A percentile compares a stretch with the other conserved stretches of the same genome.
phyloP scores from a whole-genome alignment of 2,797 vertebrate genomes.

The Lagodon rhomboides region DNA sequence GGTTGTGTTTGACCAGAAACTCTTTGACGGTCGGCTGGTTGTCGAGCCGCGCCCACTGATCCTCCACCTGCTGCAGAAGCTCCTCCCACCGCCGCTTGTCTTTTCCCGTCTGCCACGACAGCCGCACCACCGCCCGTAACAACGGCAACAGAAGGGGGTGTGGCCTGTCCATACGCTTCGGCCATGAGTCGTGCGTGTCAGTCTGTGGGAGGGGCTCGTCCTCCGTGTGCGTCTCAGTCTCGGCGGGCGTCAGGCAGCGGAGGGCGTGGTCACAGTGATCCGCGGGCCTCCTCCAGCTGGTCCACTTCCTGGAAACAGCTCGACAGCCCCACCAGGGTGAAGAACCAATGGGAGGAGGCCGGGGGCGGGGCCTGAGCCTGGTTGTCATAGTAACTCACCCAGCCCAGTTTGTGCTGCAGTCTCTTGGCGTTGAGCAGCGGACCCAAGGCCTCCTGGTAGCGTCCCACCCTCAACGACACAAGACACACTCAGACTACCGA shows the following conservation, averaged over 20 bases:
- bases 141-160: conserved; percentile 90
- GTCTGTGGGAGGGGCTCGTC: conserved; percentile 42
- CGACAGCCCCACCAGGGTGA: conserved; percentile 90
- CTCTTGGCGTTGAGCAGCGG: conserved; percentile 90
- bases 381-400: conserved; percentile 66
- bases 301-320: conserved; percentile 94
- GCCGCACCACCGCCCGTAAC: conserved; percentile 88
- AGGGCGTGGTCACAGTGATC: conserved; percentile 90
- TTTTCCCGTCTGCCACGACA: conserved; percentile 93
- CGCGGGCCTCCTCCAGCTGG: conserved; percentile 88
- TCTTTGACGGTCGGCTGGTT: conserved; percentile 90
- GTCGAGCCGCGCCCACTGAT: conserved; percentile 79
- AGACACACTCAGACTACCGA: conserved; percentile 21
- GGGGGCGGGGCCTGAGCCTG: conserved; percentile 62
- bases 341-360: conserved; percentile 81
- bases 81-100: conserved; percentile 93
- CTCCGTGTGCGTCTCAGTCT: neutral
- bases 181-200: conserved; percentile 27
- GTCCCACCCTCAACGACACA: conserved; percentile 81
- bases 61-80: conserved; percentile 87
- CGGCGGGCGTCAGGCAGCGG: conserved; percentile 80
- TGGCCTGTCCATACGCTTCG: conserved; percentile 15
- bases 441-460: conserved; percentile 89
- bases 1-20: conserved; percentile 89
- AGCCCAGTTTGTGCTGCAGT: conserved; percentile 91